Evolutionary conservation across 2,797 vertebrate species (phyloP), one percentile per base, ranked within the genome.

Genomic region (Forpus xanthops): DNA sequence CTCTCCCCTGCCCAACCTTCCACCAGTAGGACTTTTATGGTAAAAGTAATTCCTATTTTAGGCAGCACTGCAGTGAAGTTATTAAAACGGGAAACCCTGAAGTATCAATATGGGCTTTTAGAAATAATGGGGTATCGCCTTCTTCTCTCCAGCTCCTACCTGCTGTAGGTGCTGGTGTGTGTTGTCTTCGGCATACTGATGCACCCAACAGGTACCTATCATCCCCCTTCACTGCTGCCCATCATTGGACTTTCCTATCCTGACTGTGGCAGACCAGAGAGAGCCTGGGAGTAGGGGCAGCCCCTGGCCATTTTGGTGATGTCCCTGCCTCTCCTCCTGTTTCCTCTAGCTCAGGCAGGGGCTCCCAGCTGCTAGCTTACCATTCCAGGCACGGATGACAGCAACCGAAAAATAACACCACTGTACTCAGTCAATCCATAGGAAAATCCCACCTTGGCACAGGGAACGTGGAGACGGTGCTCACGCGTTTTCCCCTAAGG

Each of bases 351-450:
- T 87, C 35, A 56, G 55, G 53, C 58, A 78, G 30, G 27, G 44
- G 17, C 30, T 82, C 15, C 17, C 3, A 0, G 27, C 42, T 86
- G 76, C 68, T 70, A 49, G 70, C 44, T 84, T 85, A 85, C 82
- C 87, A 58, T 91, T 96, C 96, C 62, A 76, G 85, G 82, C 79
- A 93, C 55, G 37, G 71, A 6, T 72, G 47, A 66, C 71, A 62
- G 76, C 84, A 71, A 82, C 49, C 24, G 74, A 92, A 94, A 81
- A 89, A 89, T 60, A 89, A 95, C 85, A 85, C 88, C 76, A 49
- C 88, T 82, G 75, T 19, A 45, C 76, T 93, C 65, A 84, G 93
- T 93, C 96, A 96, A 96, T 95, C 92, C 92, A 37, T 73, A 94
- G 94, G 95, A 96, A 97, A 97, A 96, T 73, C 66, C 85, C 84